Evolutionary conservation across 2,113 vertebrate genomes (phyloP), one percentile per base, ranked within the genome.

Genomic region (Scomber colias): DNA sequence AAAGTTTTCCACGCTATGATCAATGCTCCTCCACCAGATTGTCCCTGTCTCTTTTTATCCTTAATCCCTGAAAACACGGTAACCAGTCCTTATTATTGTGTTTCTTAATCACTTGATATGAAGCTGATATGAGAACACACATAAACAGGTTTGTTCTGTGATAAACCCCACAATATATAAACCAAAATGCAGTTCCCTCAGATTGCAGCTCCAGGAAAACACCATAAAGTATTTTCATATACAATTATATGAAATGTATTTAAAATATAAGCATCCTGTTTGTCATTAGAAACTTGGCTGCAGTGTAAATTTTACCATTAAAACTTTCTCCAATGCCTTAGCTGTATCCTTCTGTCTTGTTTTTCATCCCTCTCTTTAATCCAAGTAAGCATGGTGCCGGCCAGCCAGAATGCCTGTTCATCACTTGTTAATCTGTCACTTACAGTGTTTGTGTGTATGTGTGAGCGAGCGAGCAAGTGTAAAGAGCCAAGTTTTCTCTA

Each of bases 391-490:
- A 27, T 4, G 4, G 15, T 15, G 51, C 74, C 64, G 62, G 24
- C 27, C 75, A 19, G 77, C 62, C 66, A 77, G 51, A 80, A 31
- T 64, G 77, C 81, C 81, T 62, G 48, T 30, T 68, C 73, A 60
- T 78, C 64, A 68, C 79, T 65, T 73, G 61, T 79, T 84, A 85
- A 87, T 85, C 71, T 87, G 66, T 64, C 63, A 63, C 55, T 71
- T 66, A 71, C 71, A 1, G 55, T 65, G 30, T 54, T 56, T 63
- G 67, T 31, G 48, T 72, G 66, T 62, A 24, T 66, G 69, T 63
- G 59, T 49, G 60, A 24, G 31, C 46, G 61, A 11, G 48, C 40
- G 16, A 66, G 30, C 53, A 51, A 19, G 44, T 0, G 12, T 51
- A 51, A 60, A 75, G 65, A 68, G 77, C 74, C 75, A 75, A 68